These are phyloP conservation scores for Zaprionus inermis DNA, from an alignment of 1,140 invertebrate species.

Conservation along the genomic window DNA sequence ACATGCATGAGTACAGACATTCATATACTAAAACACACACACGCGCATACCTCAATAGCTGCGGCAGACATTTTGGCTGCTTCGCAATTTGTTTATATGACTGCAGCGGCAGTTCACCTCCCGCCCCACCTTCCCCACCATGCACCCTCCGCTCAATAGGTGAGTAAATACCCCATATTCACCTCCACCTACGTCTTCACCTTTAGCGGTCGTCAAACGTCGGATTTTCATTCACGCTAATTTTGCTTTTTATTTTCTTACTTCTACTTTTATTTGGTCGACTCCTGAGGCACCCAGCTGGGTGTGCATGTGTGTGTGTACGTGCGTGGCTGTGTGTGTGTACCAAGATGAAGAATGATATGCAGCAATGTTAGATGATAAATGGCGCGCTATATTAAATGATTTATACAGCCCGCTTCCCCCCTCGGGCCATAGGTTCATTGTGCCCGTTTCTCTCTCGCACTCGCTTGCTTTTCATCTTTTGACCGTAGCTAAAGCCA, in stretches of 20 bases:
- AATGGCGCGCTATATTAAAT: constrained; percentile 81
- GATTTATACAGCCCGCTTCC: constrained; percentile 63
- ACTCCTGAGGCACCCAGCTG: constrained; percentile 69
- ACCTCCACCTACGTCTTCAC: constrained; percentile 31
- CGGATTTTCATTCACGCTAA: constrained; percentile 41
- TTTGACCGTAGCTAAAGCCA: constrained; percentile 41
- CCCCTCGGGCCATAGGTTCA: constrained; percentile 57
- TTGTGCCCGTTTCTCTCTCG: constrained; percentile 52
- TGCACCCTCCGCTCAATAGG: constrained; percentile 39
- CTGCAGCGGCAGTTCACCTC: constrained; percentile 42
- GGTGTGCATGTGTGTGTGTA: constrained; percentile 26
- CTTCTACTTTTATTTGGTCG: constrained; percentile 42
- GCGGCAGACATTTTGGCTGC: constrained; percentile 78
- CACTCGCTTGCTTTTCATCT: constrained; percentile 38
- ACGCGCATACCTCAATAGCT: constrained; percentile 52
- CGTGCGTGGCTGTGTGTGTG: constrained; percentile 29
- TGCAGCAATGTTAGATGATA: constrained; percentile 77
- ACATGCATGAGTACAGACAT: constrained; percentile 52
- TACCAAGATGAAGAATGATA: constrained; percentile 76
- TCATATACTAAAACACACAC: constrained; percentile 27
- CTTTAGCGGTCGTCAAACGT: constrained; percentile 3
- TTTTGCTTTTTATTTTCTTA: constrained; percentile 50
- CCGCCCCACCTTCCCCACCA: constrained; percentile 14
- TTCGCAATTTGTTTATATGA: constrained; percentile 72
- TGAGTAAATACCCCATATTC: constrained; percentile 52